Evolutionary conservation across 1,140 invertebrate species (phyloP).

Genomic region (Drosophila sulfurigaster): DNA sequence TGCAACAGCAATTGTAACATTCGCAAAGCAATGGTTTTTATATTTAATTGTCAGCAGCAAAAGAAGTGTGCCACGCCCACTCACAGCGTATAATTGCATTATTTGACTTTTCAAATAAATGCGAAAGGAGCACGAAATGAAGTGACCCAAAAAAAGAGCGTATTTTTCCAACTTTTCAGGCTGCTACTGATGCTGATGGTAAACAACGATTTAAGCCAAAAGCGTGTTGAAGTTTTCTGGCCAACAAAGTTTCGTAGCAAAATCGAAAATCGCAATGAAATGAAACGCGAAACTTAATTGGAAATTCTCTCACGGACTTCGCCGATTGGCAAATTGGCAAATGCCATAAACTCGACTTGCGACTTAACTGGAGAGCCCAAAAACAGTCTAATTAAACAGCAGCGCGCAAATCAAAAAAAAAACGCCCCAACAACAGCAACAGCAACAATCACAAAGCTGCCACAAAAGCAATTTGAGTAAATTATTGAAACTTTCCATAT

Average conservation of each 20-base stretch:
- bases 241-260: constrained; percentile 5
- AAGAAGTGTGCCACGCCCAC: constrained; percentile 46
- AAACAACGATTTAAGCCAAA: neutral
- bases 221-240: neutral
- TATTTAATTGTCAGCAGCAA: constrained; percentile 21
- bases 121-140: constrained; percentile 2
- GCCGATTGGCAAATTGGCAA: constrained; percentile 57
- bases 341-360: constrained; percentile 47
- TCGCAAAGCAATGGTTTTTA: constrained; percentile 52
- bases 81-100: constrained; percentile 15
- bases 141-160: constrained; percentile 9
- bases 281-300: constrained; percentile 66
- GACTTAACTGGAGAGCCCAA: constrained; percentile 25
- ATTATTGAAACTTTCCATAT: constrained; percentile 78
- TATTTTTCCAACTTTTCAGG: neutral
- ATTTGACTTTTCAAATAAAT: constrained; percentile 9
- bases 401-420: constrained; percentile 50
- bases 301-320: constrained; percentile 73
- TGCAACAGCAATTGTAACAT: constrained; percentile 35
- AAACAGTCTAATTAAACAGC: constrained; percentile 71
- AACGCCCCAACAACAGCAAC: constrained; percentile 49
- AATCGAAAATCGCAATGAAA: constrained; percentile 29
- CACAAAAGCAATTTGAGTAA: constrained; percentile 76
- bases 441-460: constrained; percentile 47
- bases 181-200: neutral